Evolutionary conservation across 2,888 invertebrate genomes (phyloP).

Genomic region (Atrina japonica): DNA sequence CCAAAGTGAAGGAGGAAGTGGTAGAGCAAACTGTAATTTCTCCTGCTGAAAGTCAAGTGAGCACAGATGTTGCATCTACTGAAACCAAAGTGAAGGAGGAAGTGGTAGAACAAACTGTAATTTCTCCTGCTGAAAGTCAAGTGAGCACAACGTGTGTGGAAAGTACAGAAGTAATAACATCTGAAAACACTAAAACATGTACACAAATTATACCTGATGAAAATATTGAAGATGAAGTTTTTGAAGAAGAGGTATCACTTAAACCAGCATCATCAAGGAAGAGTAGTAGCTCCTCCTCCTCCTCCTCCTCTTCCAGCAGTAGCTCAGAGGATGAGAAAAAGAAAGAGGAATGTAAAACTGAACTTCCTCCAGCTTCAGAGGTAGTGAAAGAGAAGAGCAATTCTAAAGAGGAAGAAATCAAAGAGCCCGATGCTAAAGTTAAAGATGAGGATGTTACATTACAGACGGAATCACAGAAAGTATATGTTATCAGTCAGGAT

Average conservation of each 20-base stretch:
- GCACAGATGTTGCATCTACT: too few species aligned
- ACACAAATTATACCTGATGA: constrained; percentile 27
- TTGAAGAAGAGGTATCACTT: constrained; percentile 15
- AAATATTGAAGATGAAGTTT: constrained; percentile 41
- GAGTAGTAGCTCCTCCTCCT: constrained; percentile 3
- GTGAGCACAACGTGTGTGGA: too few species aligned
- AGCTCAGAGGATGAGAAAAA: background rate
- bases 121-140: too few species aligned
- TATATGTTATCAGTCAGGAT: background rate
- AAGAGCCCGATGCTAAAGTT: background rate
- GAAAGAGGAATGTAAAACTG: background rate
- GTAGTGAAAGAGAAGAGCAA: too few species aligned
- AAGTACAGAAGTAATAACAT: too few species aligned
- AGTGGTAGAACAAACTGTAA: too few species aligned
- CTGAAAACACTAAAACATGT: background rate
- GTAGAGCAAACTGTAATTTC: too few species aligned
- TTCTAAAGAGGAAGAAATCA: too few species aligned
- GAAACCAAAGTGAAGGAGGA: too few species aligned
- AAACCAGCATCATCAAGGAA: constrained; percentile 9
- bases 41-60: too few species aligned
- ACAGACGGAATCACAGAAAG: background rate
- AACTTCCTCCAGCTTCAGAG: background rate
- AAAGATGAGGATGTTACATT: background rate
- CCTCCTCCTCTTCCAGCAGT: constrained; percentile 11
- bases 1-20: too few species aligned